Conservation (phyloP, 1,140 invertebrate species). For the Sweltsa coloradensis region DNA sequence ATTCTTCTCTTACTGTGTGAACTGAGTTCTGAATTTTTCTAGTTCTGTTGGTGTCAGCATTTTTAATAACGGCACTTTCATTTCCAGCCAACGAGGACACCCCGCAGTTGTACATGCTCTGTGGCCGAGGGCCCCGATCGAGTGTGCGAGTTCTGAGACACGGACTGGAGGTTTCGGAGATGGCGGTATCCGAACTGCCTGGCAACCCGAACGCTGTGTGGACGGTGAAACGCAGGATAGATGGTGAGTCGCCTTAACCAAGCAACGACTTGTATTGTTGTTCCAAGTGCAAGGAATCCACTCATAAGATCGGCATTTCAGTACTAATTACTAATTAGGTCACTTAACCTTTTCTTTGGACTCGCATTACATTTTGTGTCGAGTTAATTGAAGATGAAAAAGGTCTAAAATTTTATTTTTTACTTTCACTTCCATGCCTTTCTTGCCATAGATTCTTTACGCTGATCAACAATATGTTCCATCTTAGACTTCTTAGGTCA, state of each 20-base stretch:
- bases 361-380: too few relatives aligned
- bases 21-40: too few relatives aligned
- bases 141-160: constrained; percentile 87
- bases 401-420: too few relatives aligned
- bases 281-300: not conserved
- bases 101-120: constrained; percentile 92
- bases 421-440: too few relatives aligned
- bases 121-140: constrained; percentile 89
- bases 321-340: not conserved
- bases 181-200: constrained; percentile 98
- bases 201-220: constrained; percentile 99
- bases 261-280: too few relatives aligned
- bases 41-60: too few relatives aligned
- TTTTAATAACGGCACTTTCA: not conserved
- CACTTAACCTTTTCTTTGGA: too few relatives aligned
- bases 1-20: too few relatives aligned
- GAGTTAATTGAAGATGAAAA: too few relatives aligned
- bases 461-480: too few relatives aligned
- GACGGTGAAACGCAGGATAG: constrained; percentile 93
- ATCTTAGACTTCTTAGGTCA: too few relatives aligned
- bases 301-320: not conserved
- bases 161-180: constrained; percentile 93
- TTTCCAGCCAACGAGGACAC: constrained; percentile 89
- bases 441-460: too few relatives aligned
- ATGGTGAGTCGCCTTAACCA: constrained; percentile 77